Conservation (phyloP, 2,113 vertebrate species). For the Engystomops pustulosus region DNA sequence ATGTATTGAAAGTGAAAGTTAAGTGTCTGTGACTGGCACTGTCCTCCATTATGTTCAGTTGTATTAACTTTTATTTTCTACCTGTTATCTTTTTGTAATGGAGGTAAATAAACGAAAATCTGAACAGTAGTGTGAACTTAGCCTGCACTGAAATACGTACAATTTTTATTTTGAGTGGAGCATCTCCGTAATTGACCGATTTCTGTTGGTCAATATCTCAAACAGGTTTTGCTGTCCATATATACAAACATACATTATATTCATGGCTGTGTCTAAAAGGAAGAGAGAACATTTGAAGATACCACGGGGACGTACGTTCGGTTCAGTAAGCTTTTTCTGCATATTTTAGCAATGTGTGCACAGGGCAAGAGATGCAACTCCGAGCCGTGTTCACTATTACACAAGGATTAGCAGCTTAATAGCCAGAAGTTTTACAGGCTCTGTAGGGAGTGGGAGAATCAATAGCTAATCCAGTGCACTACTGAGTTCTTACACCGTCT, state of each 20-base stretch:
- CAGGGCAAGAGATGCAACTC: conserved; percentile 32
- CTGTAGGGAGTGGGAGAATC: conserved; percentile 56
- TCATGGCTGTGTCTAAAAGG: neutral
- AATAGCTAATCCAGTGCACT: conserved; percentile 59
- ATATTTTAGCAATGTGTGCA: conserved; percentile 13
- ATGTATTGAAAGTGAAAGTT: too few relatives aligned
- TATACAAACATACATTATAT: neutral
- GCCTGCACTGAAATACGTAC: too few relatives aligned
- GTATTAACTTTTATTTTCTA: too few relatives aligned
- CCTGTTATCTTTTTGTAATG: too few relatives aligned
- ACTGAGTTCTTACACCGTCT: conserved; percentile 45
- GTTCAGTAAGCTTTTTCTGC: neutral
- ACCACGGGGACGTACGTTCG: neutral
- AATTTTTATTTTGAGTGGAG: too few relatives aligned
- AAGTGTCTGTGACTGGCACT: too few relatives aligned
- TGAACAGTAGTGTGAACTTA: too few relatives aligned
- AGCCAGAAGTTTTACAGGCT: conserved; percentile 48
- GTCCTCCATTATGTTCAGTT: too few relatives aligned
- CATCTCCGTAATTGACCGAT: too few relatives aligned
- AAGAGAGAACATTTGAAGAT: neutral
- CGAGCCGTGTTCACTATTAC: conserved; percentile 51
- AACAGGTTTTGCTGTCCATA: too few relatives aligned
- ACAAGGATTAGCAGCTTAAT: conserved; percentile 55
- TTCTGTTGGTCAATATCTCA: too few relatives aligned
- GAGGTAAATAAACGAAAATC: too few relatives aligned